Conservation (phyloP, 1,140 invertebrate genomes). For the Heliconius nattereri region DNA sequence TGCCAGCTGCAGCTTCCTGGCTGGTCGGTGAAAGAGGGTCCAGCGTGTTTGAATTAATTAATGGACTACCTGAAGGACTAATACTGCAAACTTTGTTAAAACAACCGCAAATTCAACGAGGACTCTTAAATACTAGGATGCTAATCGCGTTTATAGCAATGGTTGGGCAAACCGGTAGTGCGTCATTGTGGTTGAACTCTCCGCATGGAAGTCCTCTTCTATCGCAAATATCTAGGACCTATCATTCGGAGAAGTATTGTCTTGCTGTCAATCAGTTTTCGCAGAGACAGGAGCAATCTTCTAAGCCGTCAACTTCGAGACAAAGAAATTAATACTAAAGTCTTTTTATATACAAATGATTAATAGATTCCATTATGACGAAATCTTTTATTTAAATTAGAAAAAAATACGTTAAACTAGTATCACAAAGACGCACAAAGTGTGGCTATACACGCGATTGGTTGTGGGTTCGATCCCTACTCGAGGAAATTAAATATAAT, state of each 20-base stretch:
- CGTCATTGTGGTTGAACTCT: slow-evolving; percentile 69
- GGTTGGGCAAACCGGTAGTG: slow-evolving; percentile 68
- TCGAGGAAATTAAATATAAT: no score
- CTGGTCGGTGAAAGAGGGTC: slow-evolving; percentile 68
- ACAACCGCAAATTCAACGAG: slow-evolving; percentile 71
- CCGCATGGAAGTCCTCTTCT: slow-evolving; percentile 69
- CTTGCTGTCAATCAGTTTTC: slow-evolving; percentile 74
- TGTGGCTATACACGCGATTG: no score
- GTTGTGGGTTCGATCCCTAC: no score
- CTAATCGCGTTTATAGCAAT: slow-evolving; percentile 74
- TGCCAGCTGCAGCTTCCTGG: slow-evolving; percentile 70
- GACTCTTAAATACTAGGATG: slow-evolving; percentile 71
- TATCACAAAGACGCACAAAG: no score
- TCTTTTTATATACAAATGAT: background rate
- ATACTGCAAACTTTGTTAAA: slow-evolving; percentile 68
- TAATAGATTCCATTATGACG: background rate
- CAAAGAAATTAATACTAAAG: slow-evolving; percentile 41
- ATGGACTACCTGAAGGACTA: slow-evolving; percentile 64
- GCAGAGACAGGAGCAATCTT: slow-evolving; percentile 36
- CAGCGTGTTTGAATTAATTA: slow-evolving; percentile 66
- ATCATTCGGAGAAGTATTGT: slow-evolving; percentile 75
- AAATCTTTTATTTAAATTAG: background rate
- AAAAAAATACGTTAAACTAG: no score
- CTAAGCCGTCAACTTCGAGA: slow-evolving; percentile 61
- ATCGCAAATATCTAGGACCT: slow-evolving; percentile 71